Conservation (phyloP, 2,888 invertebrate species). For the Hirtodrosophila cameraria region DNA sequence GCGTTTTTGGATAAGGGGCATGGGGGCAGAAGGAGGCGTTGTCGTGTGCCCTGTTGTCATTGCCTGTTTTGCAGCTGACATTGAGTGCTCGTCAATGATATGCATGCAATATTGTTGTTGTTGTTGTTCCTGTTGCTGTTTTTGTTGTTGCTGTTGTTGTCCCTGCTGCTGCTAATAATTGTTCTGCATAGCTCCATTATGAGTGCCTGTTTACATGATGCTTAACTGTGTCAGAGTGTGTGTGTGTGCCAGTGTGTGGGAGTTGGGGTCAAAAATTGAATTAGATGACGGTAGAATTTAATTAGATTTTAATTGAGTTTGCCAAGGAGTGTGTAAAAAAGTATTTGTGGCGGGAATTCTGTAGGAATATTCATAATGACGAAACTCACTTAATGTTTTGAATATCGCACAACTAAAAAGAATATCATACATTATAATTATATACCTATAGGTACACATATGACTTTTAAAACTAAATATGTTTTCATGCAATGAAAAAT, state of each 20-base stretch:
- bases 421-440: too few species aligned
- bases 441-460: too few species aligned
- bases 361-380: neutral
- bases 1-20: conserved; percentile 27
- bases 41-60: conserved; percentile 67
- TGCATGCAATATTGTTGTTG: conserved; percentile 52
- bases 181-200: conserved; percentile 56
- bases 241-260: conserved; percentile 10
- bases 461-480: too few species aligned
- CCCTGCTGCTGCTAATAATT: conserved; percentile 58
- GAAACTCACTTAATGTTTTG: neutral
- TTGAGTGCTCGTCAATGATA: conserved; percentile 79
- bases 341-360: neutral
- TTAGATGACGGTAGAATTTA: conserved; percentile 75
- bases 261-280: conserved; percentile 54
- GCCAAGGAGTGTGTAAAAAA: conserved; percentile 21
- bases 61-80: conserved; percentile 76
- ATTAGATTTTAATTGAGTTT: conserved; percentile 76
- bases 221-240: conserved; percentile 41
- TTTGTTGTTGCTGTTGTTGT: conserved; percentile 22
- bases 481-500: too few species aligned
- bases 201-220: conserved; percentile 76
- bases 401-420: too few species aligned
- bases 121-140: conserved; percentile 10
- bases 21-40: conserved; percentile 45